Evolutionary conservation across 2,113 vertebrate species (phyloP).

Genomic region (Myotis brandtii): DNA sequence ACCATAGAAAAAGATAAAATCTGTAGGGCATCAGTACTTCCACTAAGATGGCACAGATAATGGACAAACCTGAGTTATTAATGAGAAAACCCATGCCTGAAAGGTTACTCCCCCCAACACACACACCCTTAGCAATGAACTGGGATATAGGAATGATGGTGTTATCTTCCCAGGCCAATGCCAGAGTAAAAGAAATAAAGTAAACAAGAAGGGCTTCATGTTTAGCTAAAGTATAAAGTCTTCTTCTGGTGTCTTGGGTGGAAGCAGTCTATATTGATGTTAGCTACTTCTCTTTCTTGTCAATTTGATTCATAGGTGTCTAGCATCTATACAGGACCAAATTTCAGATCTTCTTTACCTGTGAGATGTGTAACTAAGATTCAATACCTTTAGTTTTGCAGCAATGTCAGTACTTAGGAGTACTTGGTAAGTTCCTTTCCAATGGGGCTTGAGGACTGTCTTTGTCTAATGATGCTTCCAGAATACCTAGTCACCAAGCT

Average conservation of each 20-base stretch:
- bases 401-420: neutral
- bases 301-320: neutral
- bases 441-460: neutral
- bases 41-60: neutral
- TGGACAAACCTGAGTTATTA: neutral
- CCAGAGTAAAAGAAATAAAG: neutral
- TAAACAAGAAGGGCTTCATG: neutral
- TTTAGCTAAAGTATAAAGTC: neutral
- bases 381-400: neutral
- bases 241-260: neutral
- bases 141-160: neutral
- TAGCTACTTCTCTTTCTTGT: neutral
- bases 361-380: neutral
- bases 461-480: neutral
- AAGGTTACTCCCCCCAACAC: neutral
- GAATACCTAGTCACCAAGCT: neutral
- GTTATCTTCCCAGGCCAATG: neutral
- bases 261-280: neutral
- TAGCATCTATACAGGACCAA: neutral
- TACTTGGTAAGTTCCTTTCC: neutral
- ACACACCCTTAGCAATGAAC: neutral
- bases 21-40: neutral
- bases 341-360: neutral
- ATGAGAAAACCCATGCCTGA: neutral
- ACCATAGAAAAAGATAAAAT: neutral